These are phyloP conservation scores for Neogobius melanostomus DNA, from an alignment of 2,113 vertebrate species.

Conservation along the genomic window DNA sequence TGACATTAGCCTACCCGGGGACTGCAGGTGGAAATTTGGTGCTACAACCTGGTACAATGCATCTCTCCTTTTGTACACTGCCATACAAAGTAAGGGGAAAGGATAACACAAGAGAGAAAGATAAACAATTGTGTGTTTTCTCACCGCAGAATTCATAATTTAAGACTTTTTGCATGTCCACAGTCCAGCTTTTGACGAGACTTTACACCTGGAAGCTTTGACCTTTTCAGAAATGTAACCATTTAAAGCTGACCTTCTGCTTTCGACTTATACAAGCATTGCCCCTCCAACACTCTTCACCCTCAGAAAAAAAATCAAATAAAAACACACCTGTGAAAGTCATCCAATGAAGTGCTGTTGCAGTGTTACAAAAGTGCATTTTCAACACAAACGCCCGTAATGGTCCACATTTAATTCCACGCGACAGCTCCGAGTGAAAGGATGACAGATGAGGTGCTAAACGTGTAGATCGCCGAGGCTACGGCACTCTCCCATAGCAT, in stretches of 20 bases:
- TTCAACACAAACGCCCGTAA: constrained; percentile 1
- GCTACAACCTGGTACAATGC: too few species aligned
- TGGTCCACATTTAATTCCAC: constrained; percentile 7
- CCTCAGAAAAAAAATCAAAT: constrained; percentile 36
- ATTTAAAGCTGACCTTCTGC: constrained; percentile 69
- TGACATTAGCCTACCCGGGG: too few species aligned
- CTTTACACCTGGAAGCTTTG: constrained; percentile 64
- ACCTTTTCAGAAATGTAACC: constrained; percentile 71
- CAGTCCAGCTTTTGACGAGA: background rate
- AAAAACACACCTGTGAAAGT: background rate
- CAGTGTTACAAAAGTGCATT: background rate
- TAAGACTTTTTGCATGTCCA: constrained; percentile 16
- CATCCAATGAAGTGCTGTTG: constrained; percentile 19
- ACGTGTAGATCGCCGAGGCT: background rate
- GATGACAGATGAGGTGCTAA: constrained; percentile 7
- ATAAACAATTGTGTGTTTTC: too few species aligned
- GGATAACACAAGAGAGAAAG: too few species aligned
- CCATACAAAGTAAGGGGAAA: too few species aligned
- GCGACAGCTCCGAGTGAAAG: background rate
- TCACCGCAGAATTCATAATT: too few species aligned
- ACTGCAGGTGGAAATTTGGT: too few species aligned
- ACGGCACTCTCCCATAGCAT: background rate
- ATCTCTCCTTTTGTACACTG: too few species aligned
- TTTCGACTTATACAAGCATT: constrained; percentile 44
- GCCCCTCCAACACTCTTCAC: constrained; percentile 32